Base-by-base conservation (phyloP, 37 sponge, comb jelly and placozoan genomes). In the Spongia lamella region DNA sequence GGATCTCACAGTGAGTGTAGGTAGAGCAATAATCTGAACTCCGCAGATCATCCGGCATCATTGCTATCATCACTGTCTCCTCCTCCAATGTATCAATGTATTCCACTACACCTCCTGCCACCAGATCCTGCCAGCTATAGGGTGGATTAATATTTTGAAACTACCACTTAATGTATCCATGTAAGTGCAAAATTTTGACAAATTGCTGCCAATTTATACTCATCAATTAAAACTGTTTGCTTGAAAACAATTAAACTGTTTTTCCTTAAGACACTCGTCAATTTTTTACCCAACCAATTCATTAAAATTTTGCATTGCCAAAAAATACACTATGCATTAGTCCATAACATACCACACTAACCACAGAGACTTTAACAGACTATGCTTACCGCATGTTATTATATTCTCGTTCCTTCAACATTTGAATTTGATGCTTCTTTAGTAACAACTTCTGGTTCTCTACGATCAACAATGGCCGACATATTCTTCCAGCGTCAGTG, bases 1-100 rank as follows among this genome's bases (percentile, higher is more conserved):
- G 99, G 67, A 98, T 95, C 83, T 98, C 99, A 47, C 96, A 98
- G 87, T 98, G 99, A 21, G 99, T 95, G 86, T 96, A 98, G 7
- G 99, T 98, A 63, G 94, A 87, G 69, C 94, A 98, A 79, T 98
- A 98, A 30, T 73, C 78, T 25, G 56, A 40, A 15, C 85, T 88
- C 38, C 80, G 59, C 13, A 98, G 82, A 61, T 98, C 91, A 29
- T 98, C 99, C 7, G 99, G 99, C 19, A 83, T 79, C 99, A 98
- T 98, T 15, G 99, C 99, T 24, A 98, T 87, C 99, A 98, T 98
- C 30, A 92, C 94, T 35, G 94, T 88, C 94, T 98, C 99, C 82
- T 98, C 99, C 79, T 98, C 99, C 24, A 92, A 83, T 51, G 94
- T 93, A 73, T 98, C 99, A 39, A 98, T 95, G 68, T 98, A 98